Conservation (phyloP, 2,797 vertebrate genomes). For the Passerculus sandwichensis region DNA sequence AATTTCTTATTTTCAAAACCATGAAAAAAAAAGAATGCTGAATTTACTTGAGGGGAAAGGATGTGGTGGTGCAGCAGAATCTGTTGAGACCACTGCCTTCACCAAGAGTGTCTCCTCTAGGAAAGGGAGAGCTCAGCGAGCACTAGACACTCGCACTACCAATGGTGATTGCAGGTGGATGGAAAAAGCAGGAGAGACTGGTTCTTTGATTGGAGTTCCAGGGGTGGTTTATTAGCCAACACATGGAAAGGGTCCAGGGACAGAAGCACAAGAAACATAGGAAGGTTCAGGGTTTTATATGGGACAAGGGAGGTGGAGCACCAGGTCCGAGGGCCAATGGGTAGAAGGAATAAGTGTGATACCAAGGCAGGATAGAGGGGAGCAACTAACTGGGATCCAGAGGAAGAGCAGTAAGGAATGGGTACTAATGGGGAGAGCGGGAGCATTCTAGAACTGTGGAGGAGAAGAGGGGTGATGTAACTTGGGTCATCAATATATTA, state of each 20-base stretch:
- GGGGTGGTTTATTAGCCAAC: background rate
- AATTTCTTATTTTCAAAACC: background rate
- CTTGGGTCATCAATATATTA: background rate
- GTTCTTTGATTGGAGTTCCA: background rate
- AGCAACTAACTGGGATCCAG: background rate
- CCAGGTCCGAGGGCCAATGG: background rate
- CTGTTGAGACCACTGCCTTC: background rate
- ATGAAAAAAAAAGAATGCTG: background rate
- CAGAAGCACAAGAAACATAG: background rate
- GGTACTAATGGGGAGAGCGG: background rate
- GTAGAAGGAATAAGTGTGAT: background rate
- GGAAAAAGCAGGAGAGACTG: background rate
- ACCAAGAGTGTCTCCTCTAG: background rate
- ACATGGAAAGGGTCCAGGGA: background rate
- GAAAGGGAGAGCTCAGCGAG: background rate
- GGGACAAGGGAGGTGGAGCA: background rate
- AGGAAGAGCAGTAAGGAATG: background rate
- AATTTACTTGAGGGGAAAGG: background rate
- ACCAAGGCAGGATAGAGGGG: background rate
- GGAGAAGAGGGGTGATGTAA: background rate
- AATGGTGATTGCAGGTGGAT: background rate
- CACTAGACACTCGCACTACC: accelerated
- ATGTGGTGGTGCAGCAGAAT: background rate
- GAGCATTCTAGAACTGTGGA: background rate
- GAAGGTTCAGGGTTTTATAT: background rate